Conservation (phyloP, 1,140 invertebrate species). For the Ganaspis sp. region DNA sequence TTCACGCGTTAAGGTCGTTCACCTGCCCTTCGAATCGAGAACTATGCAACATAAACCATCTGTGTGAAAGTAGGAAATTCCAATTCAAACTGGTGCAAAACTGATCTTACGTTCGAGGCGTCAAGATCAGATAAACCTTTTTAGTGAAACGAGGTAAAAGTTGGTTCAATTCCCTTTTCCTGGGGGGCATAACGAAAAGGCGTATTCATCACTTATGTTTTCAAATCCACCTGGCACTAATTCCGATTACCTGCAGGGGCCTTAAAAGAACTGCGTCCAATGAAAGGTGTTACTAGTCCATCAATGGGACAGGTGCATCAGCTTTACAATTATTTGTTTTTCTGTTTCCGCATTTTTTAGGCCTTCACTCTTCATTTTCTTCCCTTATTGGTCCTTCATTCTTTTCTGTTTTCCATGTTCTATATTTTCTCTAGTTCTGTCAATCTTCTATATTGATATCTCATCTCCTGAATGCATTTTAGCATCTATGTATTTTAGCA, state of each 20-base stretch:
- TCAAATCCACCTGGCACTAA: slow-evolving; percentile 19
- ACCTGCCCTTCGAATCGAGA: slow-evolving; percentile 44
- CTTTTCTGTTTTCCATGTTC: too few relatives aligned
- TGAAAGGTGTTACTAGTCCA: neutral
- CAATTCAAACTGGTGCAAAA: slow-evolving; percentile 16
- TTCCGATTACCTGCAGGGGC: slow-evolving; percentile 17
- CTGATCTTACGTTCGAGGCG: neutral
- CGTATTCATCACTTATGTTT: slow-evolving; percentile 1
- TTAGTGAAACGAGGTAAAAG: neutral
- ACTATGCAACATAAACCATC: neutral
- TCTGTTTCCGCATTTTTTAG: neutral
- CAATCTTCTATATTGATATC: too few relatives aligned
- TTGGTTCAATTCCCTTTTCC: neutral
- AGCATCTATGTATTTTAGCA: too few relatives aligned
- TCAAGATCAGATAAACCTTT: neutral
- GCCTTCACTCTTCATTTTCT: too few relatives aligned
- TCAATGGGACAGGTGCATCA: slow-evolving; percentile 3
- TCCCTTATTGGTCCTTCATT: too few relatives aligned
- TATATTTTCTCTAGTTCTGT: too few relatives aligned
- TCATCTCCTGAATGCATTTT: too few relatives aligned
- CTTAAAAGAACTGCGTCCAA: neutral
- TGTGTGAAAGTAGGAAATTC: slow-evolving; percentile 32
- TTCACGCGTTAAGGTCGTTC: slow-evolving; percentile 52
- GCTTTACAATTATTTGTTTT: neutral
- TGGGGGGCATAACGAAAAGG: slow-evolving; percentile 4